These are phyloP conservation scores for Magallana gigas DNA, from an alignment of 1,140 invertebrate genomes.

Conservation along the genomic window DNA sequence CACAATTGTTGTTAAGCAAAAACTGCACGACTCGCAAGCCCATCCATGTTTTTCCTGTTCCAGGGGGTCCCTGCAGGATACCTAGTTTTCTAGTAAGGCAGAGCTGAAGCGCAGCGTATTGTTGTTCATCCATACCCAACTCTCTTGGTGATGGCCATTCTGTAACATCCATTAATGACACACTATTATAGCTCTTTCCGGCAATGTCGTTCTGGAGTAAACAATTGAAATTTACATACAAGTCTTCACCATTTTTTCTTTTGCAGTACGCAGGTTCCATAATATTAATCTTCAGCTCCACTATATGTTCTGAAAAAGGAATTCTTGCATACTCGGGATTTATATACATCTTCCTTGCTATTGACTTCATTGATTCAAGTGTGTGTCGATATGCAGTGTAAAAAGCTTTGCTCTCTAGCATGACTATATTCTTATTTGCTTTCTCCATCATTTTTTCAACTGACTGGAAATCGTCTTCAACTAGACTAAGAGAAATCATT, in stretches of 20 bases:
- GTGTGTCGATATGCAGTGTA: conserved; percentile 80
- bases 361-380: conserved; percentile 73
- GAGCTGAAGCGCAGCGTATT: conserved; percentile 77
- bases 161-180: conserved; percentile 41
- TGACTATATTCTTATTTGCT: conserved; percentile 51
- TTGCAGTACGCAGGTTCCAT: conserved; percentile 27
- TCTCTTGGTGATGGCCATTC: conserved; percentile 64
- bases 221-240: neutral
- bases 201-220: conserved; percentile 38
- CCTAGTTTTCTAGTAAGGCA: conserved; percentile 79
- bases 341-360: conserved; percentile 55
- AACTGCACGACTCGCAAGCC: conserved; percentile 75
- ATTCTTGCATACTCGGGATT: conserved; percentile 52
- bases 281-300: conserved; percentile 51
- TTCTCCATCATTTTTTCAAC: neutral
- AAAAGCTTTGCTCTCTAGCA: conserved; percentile 79
- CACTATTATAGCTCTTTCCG: neutral
- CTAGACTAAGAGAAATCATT: conserved; percentile 72
- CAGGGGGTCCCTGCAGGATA: conserved; percentile 85
- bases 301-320: conserved; percentile 71
- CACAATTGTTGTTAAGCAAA: conserved; percentile 70
- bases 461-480: neutral
- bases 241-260: neutral
- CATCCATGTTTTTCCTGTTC: conserved; percentile 74
- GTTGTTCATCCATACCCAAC: conserved; percentile 77